Percentiles rank a stretch among this genome's conserved stretches.
phyloP scores from a whole-genome alignment of 1,140 invertebrate genomes.

The honey bee (Apis mellifera) region Amel_HAv3.1 CM009940.2:12234501-12235000 shows the following conservation, averaged over 20 bases:
- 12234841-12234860: too few species aligned
- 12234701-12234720: background rate
- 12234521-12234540: background rate
- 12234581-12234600: background rate
- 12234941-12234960: slow-evolving; percentile 40
- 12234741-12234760: slow-evolving; percentile 12
- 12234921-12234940: slow-evolving; percentile 38
- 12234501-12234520: background rate
- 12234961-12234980: slow-evolving; percentile 37
- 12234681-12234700: slow-evolving; percentile 26
- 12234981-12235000: background rate
- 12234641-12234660: background rate
- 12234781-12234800: slow-evolving; percentile 11
- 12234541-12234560: background rate
- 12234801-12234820: slow-evolving; percentile 13
- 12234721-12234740: slow-evolving; percentile 21
- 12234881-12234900: slow-evolving; percentile 20
- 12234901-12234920: slow-evolving; percentile 1
- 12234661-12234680: background rate
- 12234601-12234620: background rate
- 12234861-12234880: slow-evolving; percentile 14
- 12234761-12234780: slow-evolving; percentile 2
- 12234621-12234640: slow-evolving; percentile 15
- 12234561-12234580: background rate
- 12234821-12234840: slow-evolving; percentile 2